Conservation (phyloP, 2,797 vertebrate genomes). For the Pseudochirops cupreus region DNA sequence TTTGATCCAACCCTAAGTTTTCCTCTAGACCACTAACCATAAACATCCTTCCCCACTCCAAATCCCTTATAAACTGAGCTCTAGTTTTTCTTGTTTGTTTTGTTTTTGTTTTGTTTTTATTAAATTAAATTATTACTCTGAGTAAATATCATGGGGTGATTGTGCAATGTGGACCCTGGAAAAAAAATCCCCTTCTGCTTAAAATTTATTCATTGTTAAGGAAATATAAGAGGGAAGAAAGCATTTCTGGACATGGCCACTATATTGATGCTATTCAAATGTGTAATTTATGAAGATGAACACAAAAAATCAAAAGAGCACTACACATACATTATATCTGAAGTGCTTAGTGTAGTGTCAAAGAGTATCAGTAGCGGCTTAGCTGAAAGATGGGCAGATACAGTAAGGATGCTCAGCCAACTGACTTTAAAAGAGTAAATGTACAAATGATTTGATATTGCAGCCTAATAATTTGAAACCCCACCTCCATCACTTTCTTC, state of each 20-base stretch:
- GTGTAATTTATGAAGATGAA: not conserved
- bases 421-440: not conserved
- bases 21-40: not conserved
- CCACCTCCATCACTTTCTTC: not conserved
- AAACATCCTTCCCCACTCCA: not conserved
- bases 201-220: not conserved
- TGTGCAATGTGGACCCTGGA: not conserved
- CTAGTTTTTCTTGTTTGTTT: too few relatives aligned
- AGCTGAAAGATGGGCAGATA: not conserved
- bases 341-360: not conserved
- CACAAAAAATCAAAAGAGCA: not conserved
- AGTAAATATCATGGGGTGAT: not conserved
- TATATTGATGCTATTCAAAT: not conserved
- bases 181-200: not conserved
- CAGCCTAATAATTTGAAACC: not conserved
- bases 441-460: not conserved
- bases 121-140: not conserved
- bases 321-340: not conserved
- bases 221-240: not conserved
- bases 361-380: not conserved
- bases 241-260: not conserved
- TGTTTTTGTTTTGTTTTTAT: not conserved
- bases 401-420: not conserved
- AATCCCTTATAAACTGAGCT: not conserved
- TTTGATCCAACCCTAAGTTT: not conserved